These are phyloP conservation scores for Plebejus argus DNA, from an alignment of 2,888 invertebrate genomes.

Conservation along the genomic window DNA sequence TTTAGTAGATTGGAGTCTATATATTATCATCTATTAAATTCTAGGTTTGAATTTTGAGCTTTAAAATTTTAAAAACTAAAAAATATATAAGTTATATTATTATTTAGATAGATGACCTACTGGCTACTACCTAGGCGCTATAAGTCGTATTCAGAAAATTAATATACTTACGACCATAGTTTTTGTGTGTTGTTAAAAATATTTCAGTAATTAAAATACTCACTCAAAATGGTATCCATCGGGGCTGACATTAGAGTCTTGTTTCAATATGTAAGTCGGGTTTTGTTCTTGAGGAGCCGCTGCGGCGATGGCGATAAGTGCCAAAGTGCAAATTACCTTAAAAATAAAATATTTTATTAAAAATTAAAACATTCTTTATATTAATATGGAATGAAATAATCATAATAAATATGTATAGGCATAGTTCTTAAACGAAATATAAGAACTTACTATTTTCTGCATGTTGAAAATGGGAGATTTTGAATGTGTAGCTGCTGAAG, in stretches of 20 bases:
- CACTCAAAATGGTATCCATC: slow-evolving; percentile 67
- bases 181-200: too few relatives aligned
- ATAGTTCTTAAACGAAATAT: background rate
- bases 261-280: slow-evolving; percentile 62
- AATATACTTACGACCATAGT: too few relatives aligned
- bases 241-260: slow-evolving; percentile 59
- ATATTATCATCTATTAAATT: too few relatives aligned
- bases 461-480: slow-evolving; percentile 50
- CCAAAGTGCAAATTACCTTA: slow-evolving; percentile 59
- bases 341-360: background rate
- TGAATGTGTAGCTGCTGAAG: slow-evolving; percentile 47
- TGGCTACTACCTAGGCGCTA: too few relatives aligned
- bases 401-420: background rate
- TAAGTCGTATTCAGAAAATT: too few relatives aligned
- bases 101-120: too few relatives aligned
- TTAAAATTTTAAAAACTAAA: too few relatives aligned
- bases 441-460: slow-evolving; percentile 63
- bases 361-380: background rate
- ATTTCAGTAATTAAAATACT: slow-evolving; percentile 45
- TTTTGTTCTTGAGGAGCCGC: slow-evolving; percentile 57
- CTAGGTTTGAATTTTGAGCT: too few relatives aligned
- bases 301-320: slow-evolving; percentile 54
- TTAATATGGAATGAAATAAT: too few relatives aligned
- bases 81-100: too few relatives aligned
- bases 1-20: too few relatives aligned